phyloP scores from a whole-genome alignment of 2,888 invertebrate genomes.

The Pyrgus malvae region DNA sequence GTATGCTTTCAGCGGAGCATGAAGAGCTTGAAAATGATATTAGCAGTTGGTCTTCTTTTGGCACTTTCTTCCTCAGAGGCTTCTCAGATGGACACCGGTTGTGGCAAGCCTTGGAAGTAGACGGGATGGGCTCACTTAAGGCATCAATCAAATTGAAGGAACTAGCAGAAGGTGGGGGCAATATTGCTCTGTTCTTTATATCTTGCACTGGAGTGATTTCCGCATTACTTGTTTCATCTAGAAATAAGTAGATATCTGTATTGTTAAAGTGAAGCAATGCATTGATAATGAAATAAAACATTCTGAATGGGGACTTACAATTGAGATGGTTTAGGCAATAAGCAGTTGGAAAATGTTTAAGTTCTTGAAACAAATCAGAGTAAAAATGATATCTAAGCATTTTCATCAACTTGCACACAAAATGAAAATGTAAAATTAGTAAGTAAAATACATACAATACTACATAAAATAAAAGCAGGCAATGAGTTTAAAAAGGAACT shows the following conservation, averaged over 20 bases:
- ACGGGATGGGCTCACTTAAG: conserved; percentile 57
- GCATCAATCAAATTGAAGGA: conserved; percentile 58
- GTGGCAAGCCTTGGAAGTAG: conserved; percentile 50
- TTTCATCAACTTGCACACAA: no score
- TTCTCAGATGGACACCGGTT: conserved; percentile 52
- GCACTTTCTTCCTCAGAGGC: conserved; percentile 41
- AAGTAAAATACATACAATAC: no score
- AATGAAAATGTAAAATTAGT: no score
- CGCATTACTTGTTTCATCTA: conserved; percentile 46
- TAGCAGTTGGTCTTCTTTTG: conserved; percentile 52
- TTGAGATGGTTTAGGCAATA: no score
- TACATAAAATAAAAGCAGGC: no score
- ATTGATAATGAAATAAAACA: no score
- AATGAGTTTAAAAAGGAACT: no score
- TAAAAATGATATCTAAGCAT: no score
- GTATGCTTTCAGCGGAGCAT: conserved; percentile 59
- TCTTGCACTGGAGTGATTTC: conserved; percentile 61
- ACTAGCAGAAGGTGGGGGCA: conserved; percentile 24
- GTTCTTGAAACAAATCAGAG: no score
- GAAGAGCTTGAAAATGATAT: conserved; percentile 65
- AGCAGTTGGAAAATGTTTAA: no score
- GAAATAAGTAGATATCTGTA: conserved; percentile 3
- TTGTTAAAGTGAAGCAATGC: background rate
- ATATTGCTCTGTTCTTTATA: conserved; percentile 33
- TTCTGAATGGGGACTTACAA: no score